Evolutionary conservation across 2,113 vertebrate genomes (phyloP), one percentile per base, ranked within the genome.

Genomic region (Gopherus flavomarginatus): DNA sequence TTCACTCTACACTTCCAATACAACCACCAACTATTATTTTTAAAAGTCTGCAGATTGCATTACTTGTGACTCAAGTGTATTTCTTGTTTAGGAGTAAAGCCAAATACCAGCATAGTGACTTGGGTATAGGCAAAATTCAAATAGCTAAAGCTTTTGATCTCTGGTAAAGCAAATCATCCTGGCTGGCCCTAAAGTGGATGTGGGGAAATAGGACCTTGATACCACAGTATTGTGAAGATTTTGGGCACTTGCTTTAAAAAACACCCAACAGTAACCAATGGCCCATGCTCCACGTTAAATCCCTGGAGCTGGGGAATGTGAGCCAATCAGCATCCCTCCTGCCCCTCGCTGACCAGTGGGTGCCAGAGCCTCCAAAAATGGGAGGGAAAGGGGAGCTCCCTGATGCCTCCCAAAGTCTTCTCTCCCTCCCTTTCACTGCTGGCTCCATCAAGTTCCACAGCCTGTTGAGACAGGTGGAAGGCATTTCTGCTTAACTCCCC

Each of bases 1-100:
- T 95, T 81, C 93, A 90, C 83, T 42, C 90, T 57, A 49, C 92
- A 92, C 96, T 97, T 96, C 93, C 95, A 38, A 42, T 88, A 81
- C 72, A 94, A 24, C 16, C 93, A 84, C 17, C 92, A 81, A 90
- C 3, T 52, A 80, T 9, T 72, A 57, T 4, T 89, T 96, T 90
- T 44, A 62, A 0, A 82, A 96, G 92, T 92, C 57, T 81, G 1
- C 72, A 65, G 77, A 56, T 31, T 72, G 14, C 59, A 82, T 26
- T 92, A 75, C 27, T 62, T 83, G 11, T 95, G 95, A 97, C 90
- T 93, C 90, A 95, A 57, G 92, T 89, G 87, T 47, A 78, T 78
- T 14, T 78, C 75, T 47, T 44, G 42, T 95, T 90, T 92, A 2
- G 0, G 72, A 77, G 93, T 75, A 44, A 78, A 78, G 42, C 2